A percentile compares a stretch with the other conserved stretches of the same genome.
Conservation (phyloP, 2,888 invertebrate species). For the Polyommatus icarus region DNA sequence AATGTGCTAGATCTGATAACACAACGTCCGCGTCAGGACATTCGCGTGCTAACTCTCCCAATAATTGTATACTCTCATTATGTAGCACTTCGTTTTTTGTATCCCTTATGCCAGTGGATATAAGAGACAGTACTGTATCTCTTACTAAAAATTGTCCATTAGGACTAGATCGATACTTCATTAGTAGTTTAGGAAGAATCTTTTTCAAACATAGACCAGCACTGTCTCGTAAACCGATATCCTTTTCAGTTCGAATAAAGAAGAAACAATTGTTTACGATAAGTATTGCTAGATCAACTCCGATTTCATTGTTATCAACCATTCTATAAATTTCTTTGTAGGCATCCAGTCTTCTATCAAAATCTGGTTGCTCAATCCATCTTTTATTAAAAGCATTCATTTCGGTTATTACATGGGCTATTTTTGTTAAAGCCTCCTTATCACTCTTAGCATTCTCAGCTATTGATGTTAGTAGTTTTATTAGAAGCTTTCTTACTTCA, state of each 20-base stretch:
- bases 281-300: conserved; percentile 84
- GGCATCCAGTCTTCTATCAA: conserved; percentile 88
- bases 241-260: conserved; percentile 88
- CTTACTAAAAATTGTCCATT: conserved; percentile 86
- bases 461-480: conserved; percentile 82
- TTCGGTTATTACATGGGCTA: conserved; percentile 80
- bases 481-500: conserved; percentile 85
- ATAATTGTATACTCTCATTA: conserved; percentile 88
- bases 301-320: conserved; percentile 73
- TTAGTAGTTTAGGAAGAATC: conserved; percentile 83
- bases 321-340: conserved; percentile 84
- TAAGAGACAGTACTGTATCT: conserved; percentile 85
- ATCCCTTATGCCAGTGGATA: conserved; percentile 86
- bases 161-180: conserved; percentile 73
- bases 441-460: conserved; percentile 66
- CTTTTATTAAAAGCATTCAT: conserved; percentile 93
- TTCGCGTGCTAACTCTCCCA: conserved; percentile 88
- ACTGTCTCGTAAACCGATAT: conserved; percentile 90
- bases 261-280: conserved; percentile 91
- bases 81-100: conserved; percentile 85
- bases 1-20: conserved; percentile 84
- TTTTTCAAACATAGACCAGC: conserved; percentile 87
- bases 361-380: conserved; percentile 97
- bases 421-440: conserved; percentile 70
- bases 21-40: conserved; percentile 86